phyloP scores from a whole-genome alignment of 2,888 invertebrate species.

The Griposia aprilina region DNA sequence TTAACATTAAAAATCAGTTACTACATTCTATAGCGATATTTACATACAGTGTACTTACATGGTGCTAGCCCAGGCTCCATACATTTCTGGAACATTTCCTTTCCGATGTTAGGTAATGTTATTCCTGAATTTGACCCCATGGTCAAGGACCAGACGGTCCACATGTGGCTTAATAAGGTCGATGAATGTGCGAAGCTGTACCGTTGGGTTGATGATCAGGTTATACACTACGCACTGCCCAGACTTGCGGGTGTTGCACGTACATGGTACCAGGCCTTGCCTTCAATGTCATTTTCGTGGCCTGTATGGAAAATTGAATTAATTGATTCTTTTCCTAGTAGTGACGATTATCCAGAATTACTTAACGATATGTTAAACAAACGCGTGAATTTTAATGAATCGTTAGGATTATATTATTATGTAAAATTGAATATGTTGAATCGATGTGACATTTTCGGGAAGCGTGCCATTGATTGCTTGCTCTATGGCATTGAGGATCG shows the following conservation, averaged over 20 bases:
- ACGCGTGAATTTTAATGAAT: not conserved
- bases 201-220: slow-evolving; percentile 29
- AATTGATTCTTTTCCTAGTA: slow-evolving; percentile 13
- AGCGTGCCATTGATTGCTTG: slow-evolving; percentile 6
- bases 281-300: slow-evolving; percentile 40
- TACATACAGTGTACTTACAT: too few species aligned
- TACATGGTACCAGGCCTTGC: slow-evolving; percentile 27
- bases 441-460: slow-evolving; percentile 14
- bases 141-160: slow-evolving; percentile 16
- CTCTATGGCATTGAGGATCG: slow-evolving; percentile 2
- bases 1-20: too few species aligned
- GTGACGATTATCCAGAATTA: slow-evolving; percentile 5
- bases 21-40: too few species aligned
- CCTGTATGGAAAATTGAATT: slow-evolving; percentile 48
- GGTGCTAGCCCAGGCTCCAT: too few species aligned
- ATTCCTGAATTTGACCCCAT: slow-evolving; percentile 23
- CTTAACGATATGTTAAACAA: slow-evolving; percentile 9
- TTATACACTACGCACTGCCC: slow-evolving; percentile 31
- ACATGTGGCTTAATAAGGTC: slow-evolving; percentile 25
- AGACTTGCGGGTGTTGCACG: slow-evolving; percentile 21
- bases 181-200: slow-evolving; percentile 17
- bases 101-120: too few species aligned
- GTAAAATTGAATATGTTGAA: slow-evolving; percentile 9
- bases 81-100: too few species aligned
- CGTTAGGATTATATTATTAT: slow-evolving; percentile 13